Evolutionary conservation across 37 sponge, comb jelly and placozoan genomes (phyloP).

Genomic region (Eunapius fragilis): DNA sequence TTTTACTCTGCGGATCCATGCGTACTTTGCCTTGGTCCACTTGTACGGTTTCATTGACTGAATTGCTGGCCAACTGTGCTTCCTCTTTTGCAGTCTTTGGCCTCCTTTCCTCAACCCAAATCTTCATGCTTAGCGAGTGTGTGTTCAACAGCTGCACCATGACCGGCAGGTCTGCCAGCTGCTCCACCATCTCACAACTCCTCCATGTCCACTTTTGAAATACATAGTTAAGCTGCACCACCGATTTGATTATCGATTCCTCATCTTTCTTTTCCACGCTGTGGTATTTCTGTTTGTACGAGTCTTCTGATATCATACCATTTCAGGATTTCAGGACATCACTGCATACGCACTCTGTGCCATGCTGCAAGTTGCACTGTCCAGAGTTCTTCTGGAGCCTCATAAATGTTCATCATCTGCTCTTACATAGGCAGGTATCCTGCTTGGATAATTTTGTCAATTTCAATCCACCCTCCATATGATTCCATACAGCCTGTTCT

Average conservation of each 20-base stretch:
- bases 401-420: conserved; percentile 5
- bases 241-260: conserved; percentile 24
- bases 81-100: conserved; percentile 27
- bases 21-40: too few relatives aligned
- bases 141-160: conserved; percentile 38
- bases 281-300: not conserved
- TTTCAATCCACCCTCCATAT: too few relatives aligned
- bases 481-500: too few relatives aligned
- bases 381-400: conserved; percentile 6
- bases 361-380: conserved; percentile 23
- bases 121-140: conserved; percentile 9
- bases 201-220: conserved; percentile 31
- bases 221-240: conserved; percentile 8
- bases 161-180: conserved; percentile 8
- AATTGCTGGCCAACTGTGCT: conserved; percentile 25
- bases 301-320: conserved; percentile 18
- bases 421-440: too few relatives aligned
- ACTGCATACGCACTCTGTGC: conserved; percentile 55
- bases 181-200: not conserved
- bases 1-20: too few relatives aligned
- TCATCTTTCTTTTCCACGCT: not conserved
- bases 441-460: too few relatives aligned
- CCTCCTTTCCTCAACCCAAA: too few relatives aligned
- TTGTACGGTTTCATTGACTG: too few relatives aligned
- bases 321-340: conserved; percentile 37